Conservation (phyloP, 2,113 vertebrate genomes). For the Brachirus orientalis region DNA sequence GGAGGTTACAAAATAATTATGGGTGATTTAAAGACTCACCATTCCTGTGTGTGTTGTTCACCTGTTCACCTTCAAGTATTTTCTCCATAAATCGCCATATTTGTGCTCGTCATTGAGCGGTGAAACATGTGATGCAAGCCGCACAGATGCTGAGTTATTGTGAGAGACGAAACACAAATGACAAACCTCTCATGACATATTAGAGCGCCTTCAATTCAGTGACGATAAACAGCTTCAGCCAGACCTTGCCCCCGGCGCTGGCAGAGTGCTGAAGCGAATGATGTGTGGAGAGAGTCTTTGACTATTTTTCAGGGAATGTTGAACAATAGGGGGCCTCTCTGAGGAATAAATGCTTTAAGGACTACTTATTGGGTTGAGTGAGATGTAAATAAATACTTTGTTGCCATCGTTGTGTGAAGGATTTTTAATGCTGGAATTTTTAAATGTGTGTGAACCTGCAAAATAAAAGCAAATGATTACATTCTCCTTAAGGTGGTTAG, state of each 20-base stretch:
- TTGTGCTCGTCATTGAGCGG: no score
- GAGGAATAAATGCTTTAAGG: slow-evolving; percentile 8
- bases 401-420: neutral
- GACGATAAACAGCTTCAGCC: slow-evolving; percentile 41
- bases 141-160: no score
- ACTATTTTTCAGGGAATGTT: slow-evolving; percentile 39
- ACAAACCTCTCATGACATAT: neutral
- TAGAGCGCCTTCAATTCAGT: slow-evolving; percentile 30
- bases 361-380: neutral
- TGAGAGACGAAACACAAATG: no score
- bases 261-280: slow-evolving; percentile 33
- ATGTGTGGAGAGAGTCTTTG: slow-evolving; percentile 27
- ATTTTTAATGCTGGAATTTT: slow-evolving; percentile 2
- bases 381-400: neutral
- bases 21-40: no score
- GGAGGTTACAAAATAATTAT: no score
- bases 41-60: no score
- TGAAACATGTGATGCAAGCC: no score
- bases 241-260: slow-evolving; percentile 40
- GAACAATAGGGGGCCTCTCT: slow-evolving; percentile 13
- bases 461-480: no score
- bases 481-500: no score
- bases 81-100: no score
- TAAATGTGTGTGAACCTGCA: no score
- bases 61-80: no score